These are phyloP conservation scores for Hemicordylus capensis DNA, from an alignment of 2,113 vertebrate species.

Conservation along the genomic window DNA sequence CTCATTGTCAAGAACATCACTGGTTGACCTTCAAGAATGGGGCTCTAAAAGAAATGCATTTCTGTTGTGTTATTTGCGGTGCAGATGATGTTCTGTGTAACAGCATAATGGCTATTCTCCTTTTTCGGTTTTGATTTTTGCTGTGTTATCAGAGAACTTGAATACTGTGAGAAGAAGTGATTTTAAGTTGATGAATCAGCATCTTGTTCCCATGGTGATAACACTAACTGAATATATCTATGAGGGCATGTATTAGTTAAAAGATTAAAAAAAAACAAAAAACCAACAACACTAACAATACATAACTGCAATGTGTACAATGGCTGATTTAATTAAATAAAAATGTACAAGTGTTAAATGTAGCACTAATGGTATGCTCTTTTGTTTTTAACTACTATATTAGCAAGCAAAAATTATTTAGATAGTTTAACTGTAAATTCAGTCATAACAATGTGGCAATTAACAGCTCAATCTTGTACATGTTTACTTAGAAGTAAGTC, in stretches of 20 bases:
- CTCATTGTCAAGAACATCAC: conserved; percentile 50
- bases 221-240: conserved; percentile 94
- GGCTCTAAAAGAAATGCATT: conserved; percentile 76
- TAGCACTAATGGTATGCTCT: conserved; percentile 63
- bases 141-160: conserved; percentile 88
- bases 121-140: conserved; percentile 78
- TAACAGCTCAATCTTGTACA: too few species aligned
- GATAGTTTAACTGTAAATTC: background rate
- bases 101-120: conserved; percentile 81
- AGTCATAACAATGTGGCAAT: background rate
- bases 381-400: conserved; percentile 45
- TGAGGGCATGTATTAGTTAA: conserved; percentile 95
- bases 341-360: conserved; percentile 89
- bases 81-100: conserved; percentile 86
- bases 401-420: background rate
- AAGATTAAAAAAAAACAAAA: conserved; percentile 78
- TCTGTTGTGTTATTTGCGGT: conserved; percentile 85
- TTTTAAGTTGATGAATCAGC: conserved; percentile 90
- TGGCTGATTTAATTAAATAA: conserved; percentile 94
- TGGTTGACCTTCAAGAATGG: conserved; percentile 67
- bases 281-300: conserved; percentile 85
- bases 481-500: too few species aligned
- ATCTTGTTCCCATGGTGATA: conserved; percentile 96
- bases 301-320: conserved; percentile 94
- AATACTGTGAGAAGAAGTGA: conserved; percentile 91